phyloP scores from a whole-genome alignment of 2,113 vertebrate species.

The Dromas ardeola region DNA sequence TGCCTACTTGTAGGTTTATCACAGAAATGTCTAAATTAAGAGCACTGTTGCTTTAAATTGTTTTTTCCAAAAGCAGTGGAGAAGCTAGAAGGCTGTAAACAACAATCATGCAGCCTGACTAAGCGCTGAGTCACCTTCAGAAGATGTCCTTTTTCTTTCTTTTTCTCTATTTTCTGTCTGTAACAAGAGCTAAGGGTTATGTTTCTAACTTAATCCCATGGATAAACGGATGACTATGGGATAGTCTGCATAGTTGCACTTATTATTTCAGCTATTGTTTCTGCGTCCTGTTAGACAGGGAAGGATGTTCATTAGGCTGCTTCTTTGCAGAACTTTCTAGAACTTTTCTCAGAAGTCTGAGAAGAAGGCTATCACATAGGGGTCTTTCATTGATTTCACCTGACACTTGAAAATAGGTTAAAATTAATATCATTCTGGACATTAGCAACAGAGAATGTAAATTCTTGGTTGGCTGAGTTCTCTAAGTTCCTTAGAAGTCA shows the following conservation, averaged over 20 bases:
- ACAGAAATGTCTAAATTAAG: neutral
- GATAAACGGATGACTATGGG: neutral
- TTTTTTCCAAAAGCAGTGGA: neutral
- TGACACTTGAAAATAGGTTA: neutral
- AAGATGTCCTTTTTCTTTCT: neutral
- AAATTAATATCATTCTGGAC: neutral
- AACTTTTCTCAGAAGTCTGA: neutral
- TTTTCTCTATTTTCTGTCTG: neutral
- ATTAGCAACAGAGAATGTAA: neutral
- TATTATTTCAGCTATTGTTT: neutral
- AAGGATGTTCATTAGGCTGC: accelerated
- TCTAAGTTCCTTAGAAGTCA: neutral
- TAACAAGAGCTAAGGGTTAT: neutral
- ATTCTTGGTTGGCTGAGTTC: neutral
- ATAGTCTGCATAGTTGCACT: neutral
- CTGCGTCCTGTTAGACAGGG: neutral
- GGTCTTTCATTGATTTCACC: neutral
- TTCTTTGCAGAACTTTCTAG: neutral
- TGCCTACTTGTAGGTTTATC: neutral
- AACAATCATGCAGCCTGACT: neutral
- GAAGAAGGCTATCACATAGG: neutral
- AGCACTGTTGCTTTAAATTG: neutral
- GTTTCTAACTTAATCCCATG: neutral
- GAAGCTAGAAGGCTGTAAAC: neutral
- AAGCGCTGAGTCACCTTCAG: neutral